phyloP scores from a whole-genome alignment of 2,797 vertebrate species.

The Cephalopachus bancanus region DNA sequence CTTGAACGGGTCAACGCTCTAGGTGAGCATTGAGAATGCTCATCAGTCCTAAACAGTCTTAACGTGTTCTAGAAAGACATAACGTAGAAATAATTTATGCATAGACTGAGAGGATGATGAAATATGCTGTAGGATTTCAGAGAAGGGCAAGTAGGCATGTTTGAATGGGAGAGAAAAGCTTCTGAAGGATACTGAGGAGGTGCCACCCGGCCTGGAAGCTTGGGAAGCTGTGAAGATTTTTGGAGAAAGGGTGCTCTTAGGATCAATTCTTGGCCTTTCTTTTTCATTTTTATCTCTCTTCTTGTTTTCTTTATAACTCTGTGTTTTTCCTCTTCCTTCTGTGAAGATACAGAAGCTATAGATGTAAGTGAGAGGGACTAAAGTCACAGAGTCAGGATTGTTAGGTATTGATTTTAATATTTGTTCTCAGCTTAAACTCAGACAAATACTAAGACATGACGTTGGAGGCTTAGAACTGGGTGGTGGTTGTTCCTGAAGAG shows the following conservation, averaged over 20 bases:
- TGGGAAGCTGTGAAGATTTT: neutral
- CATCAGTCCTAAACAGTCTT: neutral
- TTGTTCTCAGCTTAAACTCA: neutral
- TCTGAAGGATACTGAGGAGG: neutral
- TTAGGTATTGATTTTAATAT: neutral
- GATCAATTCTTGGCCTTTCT: neutral
- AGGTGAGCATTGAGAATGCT: neutral
- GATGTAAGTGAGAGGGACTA: neutral
- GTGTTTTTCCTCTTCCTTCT: neutral
- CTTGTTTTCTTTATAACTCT: neutral
- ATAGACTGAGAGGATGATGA: neutral
- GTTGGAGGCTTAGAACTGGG: neutral
- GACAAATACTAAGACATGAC: neutral
- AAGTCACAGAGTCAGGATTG: neutral
- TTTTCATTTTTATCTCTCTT: neutral
- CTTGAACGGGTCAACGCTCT: neutral
- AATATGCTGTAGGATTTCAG: neutral
- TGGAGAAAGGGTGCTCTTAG: neutral
- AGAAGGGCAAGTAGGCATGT: neutral
- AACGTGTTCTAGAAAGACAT: neutral
- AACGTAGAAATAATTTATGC: neutral
- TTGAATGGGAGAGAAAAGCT: neutral
- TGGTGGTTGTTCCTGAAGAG: neutral
- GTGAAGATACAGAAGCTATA: neutral
- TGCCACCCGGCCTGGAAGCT: fast-evolving